A percentile compares a stretch with the other conserved stretches of the same genome.
These are phyloP conservation scores for Acanthosoma haemorrhoidale DNA, from an alignment of 2,888 invertebrate species.

Conservation along the genomic window DNA sequence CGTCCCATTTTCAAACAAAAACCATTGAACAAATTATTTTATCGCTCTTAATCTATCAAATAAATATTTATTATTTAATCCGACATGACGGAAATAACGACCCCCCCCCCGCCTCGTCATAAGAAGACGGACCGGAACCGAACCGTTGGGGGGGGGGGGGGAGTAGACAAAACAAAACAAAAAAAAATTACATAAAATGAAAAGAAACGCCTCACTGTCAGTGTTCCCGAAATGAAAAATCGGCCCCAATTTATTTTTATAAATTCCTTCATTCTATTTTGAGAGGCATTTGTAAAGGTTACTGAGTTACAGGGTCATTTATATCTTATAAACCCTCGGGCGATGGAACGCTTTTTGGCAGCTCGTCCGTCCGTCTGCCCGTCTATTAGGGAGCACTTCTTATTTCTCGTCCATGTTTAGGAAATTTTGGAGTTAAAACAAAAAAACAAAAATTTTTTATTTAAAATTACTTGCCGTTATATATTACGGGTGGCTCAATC, in stretches of 20 bases:
- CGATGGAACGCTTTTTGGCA: slow-evolving; percentile 20
- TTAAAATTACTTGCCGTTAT: too few relatives aligned
- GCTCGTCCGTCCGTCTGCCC: slow-evolving; percentile 1
- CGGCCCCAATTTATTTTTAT: slow-evolving; percentile 24
- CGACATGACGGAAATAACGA: slow-evolving; percentile 5
- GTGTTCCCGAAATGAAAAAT: slow-evolving; percentile 19
- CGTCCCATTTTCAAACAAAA: too few relatives aligned
- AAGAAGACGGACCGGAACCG: not conserved
- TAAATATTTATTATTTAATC: not conserved
- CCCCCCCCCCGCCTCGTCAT: too few relatives aligned
- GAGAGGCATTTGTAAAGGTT: slow-evolving; percentile 26
- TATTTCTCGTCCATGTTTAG: too few relatives aligned
- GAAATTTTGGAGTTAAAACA: too few relatives aligned
- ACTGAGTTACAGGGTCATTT: slow-evolving; percentile 26
- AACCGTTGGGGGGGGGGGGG: not conserved
- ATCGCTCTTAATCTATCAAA: too few relatives aligned
- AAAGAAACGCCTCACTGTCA: not conserved
- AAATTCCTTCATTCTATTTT: slow-evolving; percentile 25
- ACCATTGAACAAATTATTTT: too few relatives aligned
- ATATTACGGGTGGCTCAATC: too few relatives aligned
- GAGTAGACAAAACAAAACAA: not conserved
- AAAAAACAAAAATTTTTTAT: too few relatives aligned
- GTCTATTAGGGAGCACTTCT: slow-evolving; percentile 7
- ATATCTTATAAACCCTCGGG: slow-evolving; percentile 15
- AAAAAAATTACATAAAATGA: not conserved